Evolutionary conservation across 1,140 invertebrate genomes (phyloP), one percentile per base, ranked within the genome.

Genomic region (Ips nitidus): DNA sequence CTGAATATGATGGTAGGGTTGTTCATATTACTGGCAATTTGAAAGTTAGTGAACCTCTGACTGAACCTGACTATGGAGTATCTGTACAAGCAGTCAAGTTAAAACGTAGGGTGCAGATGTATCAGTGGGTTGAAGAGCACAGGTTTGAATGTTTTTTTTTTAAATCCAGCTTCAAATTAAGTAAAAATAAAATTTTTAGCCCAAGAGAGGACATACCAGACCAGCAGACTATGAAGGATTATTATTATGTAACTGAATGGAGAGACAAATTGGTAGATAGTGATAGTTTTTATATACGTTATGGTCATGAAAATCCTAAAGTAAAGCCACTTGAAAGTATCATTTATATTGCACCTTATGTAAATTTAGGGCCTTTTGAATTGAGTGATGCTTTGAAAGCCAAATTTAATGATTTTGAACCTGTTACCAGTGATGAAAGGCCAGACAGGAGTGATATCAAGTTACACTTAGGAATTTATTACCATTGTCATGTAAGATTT

Each of bases 41-140:
- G 22, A 79, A 85, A 37, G 86, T 94, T 55, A 84, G 87, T n/a
- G 91, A 94, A 77, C 90, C 90, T 1, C 83, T 96, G 66, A 90
- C 89, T 4, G 93, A 95, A 79, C 87, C 79, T 7, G 83, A 78
- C 7, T 82, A 83, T 52, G 83, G 80, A 3, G 81, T 81, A 61
- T 84, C 83, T 39, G 82, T 84, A 22, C 84, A 83, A 68, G 79
- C 82, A 74, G 73, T 73, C 4, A 81, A 80, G 70, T 69, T 79
- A 39, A 78, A 80, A 70, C 67, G 79, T 50, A 66, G 78, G 4
- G 80, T 81, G 1, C 93, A 96, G 80, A 95, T 95, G 91, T 96
- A 91, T 78, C 94, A 96, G 78, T 96, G 94, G 94, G 85, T 94
- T 53, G 93, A 96, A 77, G 91, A 94, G 75, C 82, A 86, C 78